Percentiles rank a stretch among this genome's conserved stretches.
phyloP scores from a whole-genome alignment of 1,140 invertebrate species.

The Pogonomyrmex californicus region DNA sequence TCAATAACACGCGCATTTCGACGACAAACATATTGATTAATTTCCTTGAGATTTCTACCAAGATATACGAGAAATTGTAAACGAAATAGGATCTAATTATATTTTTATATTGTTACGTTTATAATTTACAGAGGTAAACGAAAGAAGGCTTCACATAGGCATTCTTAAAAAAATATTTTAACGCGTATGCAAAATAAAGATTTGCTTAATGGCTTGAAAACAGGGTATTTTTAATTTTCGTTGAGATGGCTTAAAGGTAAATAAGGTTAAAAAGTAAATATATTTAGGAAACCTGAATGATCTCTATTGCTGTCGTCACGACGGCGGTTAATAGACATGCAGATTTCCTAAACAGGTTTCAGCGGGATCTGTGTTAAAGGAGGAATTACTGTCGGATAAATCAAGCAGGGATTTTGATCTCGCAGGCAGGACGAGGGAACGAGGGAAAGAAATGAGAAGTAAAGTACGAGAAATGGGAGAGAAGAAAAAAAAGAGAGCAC shows the following conservation, averaged over 20 bases:
- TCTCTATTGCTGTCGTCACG: background rate
- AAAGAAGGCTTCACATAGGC: background rate
- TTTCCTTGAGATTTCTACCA: background rate
- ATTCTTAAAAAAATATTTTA: background rate
- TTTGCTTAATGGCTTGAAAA: background rate
- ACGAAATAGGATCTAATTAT: background rate
- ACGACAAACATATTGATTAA: background rate
- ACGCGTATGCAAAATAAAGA: background rate
- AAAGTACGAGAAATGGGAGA: conserved; percentile 19
- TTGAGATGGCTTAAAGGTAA: background rate
- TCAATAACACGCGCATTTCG: background rate
- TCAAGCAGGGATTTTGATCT: conserved; percentile 17
- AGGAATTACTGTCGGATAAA: conserved; percentile 51
- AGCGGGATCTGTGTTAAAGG: conserved; percentile 16
- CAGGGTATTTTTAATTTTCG: background rate
- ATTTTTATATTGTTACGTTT: background rate
- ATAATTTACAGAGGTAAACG: background rate
- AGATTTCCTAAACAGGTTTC: conserved; percentile 33
- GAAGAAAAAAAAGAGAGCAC: conserved; percentile 11
- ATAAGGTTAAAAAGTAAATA: background rate
- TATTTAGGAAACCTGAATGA: background rate
- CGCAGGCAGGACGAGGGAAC: background rate
- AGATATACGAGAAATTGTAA: background rate
- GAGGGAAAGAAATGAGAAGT: conserved; percentile 26
- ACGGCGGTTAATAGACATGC: conserved; percentile 27